Evolutionary conservation across 1,140 invertebrate genomes (phyloP), one percentile per base, ranked within the genome.

Genomic region (Pantala flavescens): DNA sequence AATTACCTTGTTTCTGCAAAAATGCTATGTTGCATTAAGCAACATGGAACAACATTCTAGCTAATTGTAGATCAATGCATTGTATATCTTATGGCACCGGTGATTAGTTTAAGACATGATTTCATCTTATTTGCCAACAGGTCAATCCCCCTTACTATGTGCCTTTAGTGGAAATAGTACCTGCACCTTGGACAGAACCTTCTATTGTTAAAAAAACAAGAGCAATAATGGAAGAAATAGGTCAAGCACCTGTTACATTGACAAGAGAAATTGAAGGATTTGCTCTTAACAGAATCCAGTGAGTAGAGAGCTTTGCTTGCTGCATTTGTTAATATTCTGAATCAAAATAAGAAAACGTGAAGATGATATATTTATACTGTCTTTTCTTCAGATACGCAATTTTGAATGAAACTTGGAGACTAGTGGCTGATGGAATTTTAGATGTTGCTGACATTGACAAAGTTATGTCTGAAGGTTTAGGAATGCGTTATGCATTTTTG

Each of bases 101-200:
- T n/a, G n/a, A n/a, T n/a, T 36, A 36, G 28, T 36, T 36, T 36
- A n/a, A 36, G 9, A 5, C 28, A 36, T 36, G 28, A 36, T 36
- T 36, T 2, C 2, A 36, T 36, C 9, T 5, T 9, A 2, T 36
- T 36, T 36, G 28, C 28, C 77, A 78, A 9, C 75, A 91, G 90
- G 87, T 98, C 0, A 98, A 98, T 84, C 97, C 97, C 71, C 96
- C 96, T 0, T 98, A 98, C 81, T 98, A 96, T 81, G 91, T 97
- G 11, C 95, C 95, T 0, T 83, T 98, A 42, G 93, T 98, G 0
- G 97, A 98, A 85, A 86, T 98, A 55, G 93, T 98, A 0, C 96
- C 96, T 0, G 93, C 95, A 0, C 92, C 95, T 7, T 97, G 93
- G 93, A 95, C 93, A 0, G 86, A 90, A 43, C 85, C 88, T 0